Percentiles rank a stretch among this genome's conserved stretches.
Evolutionary conservation across 2,797 vertebrate species (phyloP).

Genomic region (Apogon hyalosoma): DNA sequence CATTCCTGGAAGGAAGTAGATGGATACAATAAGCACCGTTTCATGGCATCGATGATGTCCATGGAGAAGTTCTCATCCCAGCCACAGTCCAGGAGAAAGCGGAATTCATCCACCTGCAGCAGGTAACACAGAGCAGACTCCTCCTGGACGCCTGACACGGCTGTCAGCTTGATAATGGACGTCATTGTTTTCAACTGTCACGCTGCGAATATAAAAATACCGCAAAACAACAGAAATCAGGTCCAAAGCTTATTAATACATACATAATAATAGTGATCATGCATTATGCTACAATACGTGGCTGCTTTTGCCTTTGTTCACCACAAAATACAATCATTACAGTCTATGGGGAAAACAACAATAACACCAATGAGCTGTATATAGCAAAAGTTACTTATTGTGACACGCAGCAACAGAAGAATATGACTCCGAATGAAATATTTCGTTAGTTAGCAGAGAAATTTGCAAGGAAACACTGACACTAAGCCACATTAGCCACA

Average conservation of each 20-base stretch:
- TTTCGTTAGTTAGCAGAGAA: accelerated
- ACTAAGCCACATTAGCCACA: not conserved
- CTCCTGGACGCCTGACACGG: slow-evolving; percentile 96
- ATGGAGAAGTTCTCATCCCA: slow-evolving; percentile 99
- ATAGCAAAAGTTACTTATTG: accelerated
- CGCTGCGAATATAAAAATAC: slow-evolving; percentile 48
- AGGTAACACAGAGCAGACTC: slow-evolving; percentile 98
- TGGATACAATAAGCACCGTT: slow-evolving; percentile 82
- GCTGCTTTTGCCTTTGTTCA: not conserved
- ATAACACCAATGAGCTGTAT: not conserved
- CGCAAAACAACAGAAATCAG: too few species aligned
- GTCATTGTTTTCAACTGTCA: slow-evolving; percentile 87
- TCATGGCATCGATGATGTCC: slow-evolving; percentile 97
- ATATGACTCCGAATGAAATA: not conserved
- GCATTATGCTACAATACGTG: too few species aligned
- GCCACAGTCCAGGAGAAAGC: slow-evolving; percentile 96
- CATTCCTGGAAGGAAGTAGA: not conserved
- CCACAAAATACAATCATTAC: not conserved
- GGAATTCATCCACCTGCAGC: slow-evolving; percentile 97
- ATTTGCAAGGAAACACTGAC: too few species aligned
- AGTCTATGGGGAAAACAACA: not conserved
- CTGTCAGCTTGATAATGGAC: slow-evolving; percentile 98
- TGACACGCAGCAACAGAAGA: not conserved
- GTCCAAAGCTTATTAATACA: not conserved
- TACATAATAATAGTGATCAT: too few species aligned